phyloP scores from a whole-genome alignment of 2,113 vertebrate genomes.

The Pandion haliaetus region DNA sequence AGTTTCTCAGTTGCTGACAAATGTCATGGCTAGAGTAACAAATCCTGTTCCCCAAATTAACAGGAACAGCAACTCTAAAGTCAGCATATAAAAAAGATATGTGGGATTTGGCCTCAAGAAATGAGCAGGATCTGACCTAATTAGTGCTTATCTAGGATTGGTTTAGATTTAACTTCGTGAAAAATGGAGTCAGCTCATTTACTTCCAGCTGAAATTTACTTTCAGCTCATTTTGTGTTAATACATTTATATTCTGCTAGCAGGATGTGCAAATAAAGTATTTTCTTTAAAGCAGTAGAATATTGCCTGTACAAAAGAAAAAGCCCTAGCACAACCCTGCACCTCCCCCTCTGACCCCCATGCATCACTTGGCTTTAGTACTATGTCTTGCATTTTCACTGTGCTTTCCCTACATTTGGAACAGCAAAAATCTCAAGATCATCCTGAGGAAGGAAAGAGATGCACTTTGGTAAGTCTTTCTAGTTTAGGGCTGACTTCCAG shows the following conservation, averaged over 20 bases:
- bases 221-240: background rate
- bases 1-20: background rate
- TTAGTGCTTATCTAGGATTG: background rate
- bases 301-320: background rate
- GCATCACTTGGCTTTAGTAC: background rate
- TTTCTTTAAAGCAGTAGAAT: background rate
- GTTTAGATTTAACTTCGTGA: background rate
- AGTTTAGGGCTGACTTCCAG: background rate
- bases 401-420: background rate
- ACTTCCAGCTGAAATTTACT: background rate
- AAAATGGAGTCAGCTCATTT: background rate
- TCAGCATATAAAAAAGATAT: fast-evolving
- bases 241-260: background rate
- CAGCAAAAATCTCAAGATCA: background rate
- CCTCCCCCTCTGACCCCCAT: no score
- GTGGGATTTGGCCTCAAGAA: background rate
- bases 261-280: background rate
- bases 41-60: background rate
- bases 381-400: background rate
- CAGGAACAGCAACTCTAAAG: background rate
- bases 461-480: background rate
- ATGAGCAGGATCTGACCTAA: background rate
- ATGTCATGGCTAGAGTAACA: fast-evolving
- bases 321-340: background rate
- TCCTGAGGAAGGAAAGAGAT: background rate